phyloP scores from a whole-genome alignment of 2,797 vertebrate species.

The Falco peregrinus region DNA sequence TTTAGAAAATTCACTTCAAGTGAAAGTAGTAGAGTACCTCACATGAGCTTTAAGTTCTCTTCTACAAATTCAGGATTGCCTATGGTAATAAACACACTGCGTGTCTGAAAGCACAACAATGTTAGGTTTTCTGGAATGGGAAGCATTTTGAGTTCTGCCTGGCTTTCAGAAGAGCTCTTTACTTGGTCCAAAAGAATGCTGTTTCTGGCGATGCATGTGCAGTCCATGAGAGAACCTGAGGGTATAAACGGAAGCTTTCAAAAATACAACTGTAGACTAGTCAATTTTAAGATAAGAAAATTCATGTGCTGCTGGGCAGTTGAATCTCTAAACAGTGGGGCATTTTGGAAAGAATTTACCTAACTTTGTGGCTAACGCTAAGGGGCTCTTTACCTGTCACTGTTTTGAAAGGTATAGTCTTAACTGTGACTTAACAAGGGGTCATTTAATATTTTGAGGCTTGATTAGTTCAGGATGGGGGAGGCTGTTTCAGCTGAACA shows the following conservation, averaged over 20 bases:
- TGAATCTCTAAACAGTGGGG: not conserved
- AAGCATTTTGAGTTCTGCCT: not conserved
- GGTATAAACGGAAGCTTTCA: not conserved
- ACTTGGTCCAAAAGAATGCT: not conserved
- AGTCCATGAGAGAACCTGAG: not conserved
- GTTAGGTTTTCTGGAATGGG: not conserved
- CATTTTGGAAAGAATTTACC: not conserved
- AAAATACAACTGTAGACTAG: not conserved
- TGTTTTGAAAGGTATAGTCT: not conserved
- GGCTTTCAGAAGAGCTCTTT: slow-evolving; percentile 10
- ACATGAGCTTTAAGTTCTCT: not conserved
- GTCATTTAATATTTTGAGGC: not conserved
- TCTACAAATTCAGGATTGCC: not conserved
- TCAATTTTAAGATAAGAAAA: not conserved
- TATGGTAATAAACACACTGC: not conserved
- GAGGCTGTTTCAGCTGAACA: not conserved
- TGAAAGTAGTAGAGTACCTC: not conserved
- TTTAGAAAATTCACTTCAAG: not conserved
- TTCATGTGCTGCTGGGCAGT: not conserved
- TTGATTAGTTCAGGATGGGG: not conserved
- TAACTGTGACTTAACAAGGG: not conserved
- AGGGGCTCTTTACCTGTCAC: not conserved
- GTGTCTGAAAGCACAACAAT: not conserved
- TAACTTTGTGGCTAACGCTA: not conserved
- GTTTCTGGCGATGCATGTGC: not conserved